A percentile compares a stretch with the other conserved stretches of the same genome.
Evolutionary conservation across 2,888 invertebrate species (phyloP).

Genomic region (Eristalis pertinax): DNA sequence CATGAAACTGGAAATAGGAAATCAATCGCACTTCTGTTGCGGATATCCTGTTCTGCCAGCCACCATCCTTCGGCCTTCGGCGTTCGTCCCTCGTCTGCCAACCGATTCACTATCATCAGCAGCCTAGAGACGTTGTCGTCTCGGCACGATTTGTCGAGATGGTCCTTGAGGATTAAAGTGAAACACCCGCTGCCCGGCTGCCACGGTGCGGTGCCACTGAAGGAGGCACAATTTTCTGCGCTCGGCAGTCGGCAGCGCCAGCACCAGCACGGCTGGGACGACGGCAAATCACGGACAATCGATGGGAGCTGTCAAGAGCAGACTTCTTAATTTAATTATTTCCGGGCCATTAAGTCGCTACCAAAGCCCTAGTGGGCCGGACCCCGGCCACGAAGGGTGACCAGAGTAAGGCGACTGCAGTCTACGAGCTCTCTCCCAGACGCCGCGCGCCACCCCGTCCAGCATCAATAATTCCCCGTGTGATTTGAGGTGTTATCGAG

Average conservation of each 20-base stretch:
- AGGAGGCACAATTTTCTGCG: constrained; percentile 3
- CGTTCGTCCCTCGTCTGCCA: background rate
- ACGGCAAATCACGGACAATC: constrained; percentile 51
- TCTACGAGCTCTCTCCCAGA: no score
- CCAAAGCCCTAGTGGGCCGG: constrained; percentile 11
- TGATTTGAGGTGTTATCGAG: constrained; percentile 69
- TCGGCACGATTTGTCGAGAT: constrained; percentile 31
- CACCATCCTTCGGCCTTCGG: background rate
- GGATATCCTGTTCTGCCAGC: constrained; percentile 58
- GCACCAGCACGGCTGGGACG: constrained; percentile 2
- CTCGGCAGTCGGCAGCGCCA: background rate
- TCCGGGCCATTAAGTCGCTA: constrained; percentile 63
- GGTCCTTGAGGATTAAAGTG: constrained; percentile 53
- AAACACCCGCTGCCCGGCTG: constrained; percentile 29
- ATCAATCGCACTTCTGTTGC: constrained; percentile 68
- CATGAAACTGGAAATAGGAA: constrained; percentile 71
- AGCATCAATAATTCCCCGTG: constrained; percentile 43
- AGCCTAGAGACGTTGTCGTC: constrained; percentile 21
- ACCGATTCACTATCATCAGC: constrained; percentile 5
- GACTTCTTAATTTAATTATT: constrained; percentile 71
- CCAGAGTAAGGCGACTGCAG: background rate
- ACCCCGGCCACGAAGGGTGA: background rate
- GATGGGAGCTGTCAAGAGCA: constrained; percentile 64
- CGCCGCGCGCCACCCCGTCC: constrained; percentile 36
- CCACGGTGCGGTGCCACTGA: constrained; percentile 4